Evolutionary conservation across 2,888 invertebrate genomes (phyloP), one percentile per base, ranked within the genome.

Genomic region (Acleris cristana): DNA sequence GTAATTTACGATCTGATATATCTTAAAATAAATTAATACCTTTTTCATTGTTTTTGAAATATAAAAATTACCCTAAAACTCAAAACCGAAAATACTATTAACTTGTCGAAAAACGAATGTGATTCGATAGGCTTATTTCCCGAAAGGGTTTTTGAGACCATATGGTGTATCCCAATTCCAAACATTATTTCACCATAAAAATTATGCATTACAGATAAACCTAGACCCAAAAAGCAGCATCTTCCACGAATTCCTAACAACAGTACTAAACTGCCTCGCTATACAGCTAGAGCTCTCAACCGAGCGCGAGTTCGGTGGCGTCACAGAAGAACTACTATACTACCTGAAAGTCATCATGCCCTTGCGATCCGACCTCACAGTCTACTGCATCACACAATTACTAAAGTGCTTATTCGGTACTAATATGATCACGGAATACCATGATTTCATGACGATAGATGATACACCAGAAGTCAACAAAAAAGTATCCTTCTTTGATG

Each of bases 311-410:
- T 94, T 96, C 40, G 96, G 96, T 1, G 89, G 94, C 57, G 94
- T 96, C 57, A 95, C 97, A 0, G 97, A 98, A 86, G 98, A 98
- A 86, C 90, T 98, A 18, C 89, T 98, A 1, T 93, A 93, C 74
- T 97, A 97, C 80, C 89, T 97, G 8, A 95, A 95, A 76, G 94
- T 94, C 0, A 95, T 96, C 2, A 95, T 97, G 81, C 89, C 94
- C 12, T 79, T 97, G 48, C 95, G 96, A 64, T 95, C 97, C 0
- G 95, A 95, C 1, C 87, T 92, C 6, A 95, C 96, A 0, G 95
- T 97, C 0, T 93, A 94, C 69, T 96, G 96, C 82, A 95, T 97
- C 0, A 96, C 96, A 48, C 97, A 97, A 82, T 90, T 97, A 4
- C 76, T 95, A 0, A 95, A 96, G 87, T 96, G 96, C 73, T 86